Percentiles rank a stretch among this genome's conserved stretches.
These are phyloP conservation scores for Apamea epomidion DNA, from an alignment of 2,888 invertebrate genomes.

Conservation along the genomic window DNA sequence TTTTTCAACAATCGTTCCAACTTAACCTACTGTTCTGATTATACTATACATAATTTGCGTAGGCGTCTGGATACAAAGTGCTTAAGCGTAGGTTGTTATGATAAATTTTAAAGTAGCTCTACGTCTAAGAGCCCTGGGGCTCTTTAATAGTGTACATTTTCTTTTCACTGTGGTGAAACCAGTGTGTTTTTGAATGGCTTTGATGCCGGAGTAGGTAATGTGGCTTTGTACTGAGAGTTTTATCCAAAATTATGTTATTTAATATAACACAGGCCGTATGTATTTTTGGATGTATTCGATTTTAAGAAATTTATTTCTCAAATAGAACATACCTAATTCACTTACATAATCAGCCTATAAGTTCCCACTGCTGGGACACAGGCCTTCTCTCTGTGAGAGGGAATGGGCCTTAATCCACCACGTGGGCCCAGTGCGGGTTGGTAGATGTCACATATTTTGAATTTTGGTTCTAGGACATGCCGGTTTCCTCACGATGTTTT, in stretches of 20 bases:
- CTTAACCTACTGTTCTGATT: slow-evolving; percentile 10
- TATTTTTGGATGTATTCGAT: background rate
- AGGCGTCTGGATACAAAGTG: slow-evolving; percentile 55
- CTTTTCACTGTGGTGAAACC: slow-evolving; percentile 38
- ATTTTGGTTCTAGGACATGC: too few species aligned
- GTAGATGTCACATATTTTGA: too few species aligned
- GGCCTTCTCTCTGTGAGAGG: too few species aligned
- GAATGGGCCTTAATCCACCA: too few species aligned
- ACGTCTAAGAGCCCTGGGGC: slow-evolving; percentile 53
- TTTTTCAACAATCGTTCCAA: background rate
- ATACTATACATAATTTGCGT: slow-evolving; percentile 30
- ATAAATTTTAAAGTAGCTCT: slow-evolving; percentile 64
- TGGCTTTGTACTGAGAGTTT: slow-evolving; percentile 3
- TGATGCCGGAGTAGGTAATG: slow-evolving; percentile 43
- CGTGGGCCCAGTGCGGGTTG: too few species aligned
- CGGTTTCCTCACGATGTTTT: too few species aligned
- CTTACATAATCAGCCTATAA: too few species aligned
- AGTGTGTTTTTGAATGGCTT: slow-evolving; percentile 50
- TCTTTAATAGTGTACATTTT: slow-evolving; percentile 59
- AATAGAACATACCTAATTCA: too few species aligned
- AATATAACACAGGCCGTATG: background rate
- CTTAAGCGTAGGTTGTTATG: slow-evolving; percentile 60
- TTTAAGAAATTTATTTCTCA: too few species aligned
- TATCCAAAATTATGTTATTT: slow-evolving; percentile 7
- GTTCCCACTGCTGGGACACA: too few species aligned